phyloP scores from a whole-genome alignment of 2,797 vertebrate species.

The Enteromius mattozi region DNA sequence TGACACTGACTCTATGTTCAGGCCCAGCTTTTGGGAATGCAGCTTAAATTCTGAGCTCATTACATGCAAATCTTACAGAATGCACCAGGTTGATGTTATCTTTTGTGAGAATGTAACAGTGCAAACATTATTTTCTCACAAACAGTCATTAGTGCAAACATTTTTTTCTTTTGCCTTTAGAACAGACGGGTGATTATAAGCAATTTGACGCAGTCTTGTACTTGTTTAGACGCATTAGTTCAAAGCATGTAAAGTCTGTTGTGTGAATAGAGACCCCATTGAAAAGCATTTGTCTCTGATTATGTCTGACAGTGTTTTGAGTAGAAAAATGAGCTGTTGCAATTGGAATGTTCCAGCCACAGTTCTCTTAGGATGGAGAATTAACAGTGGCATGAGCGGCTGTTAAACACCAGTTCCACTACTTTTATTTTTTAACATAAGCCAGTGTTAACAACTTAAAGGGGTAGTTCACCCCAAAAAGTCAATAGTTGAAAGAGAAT shows the following conservation, averaged over 20 bases:
- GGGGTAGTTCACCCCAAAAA: background rate
- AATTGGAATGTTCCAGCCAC: constrained; percentile 25
- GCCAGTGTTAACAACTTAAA: background rate
- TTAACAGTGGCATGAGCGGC: background rate
- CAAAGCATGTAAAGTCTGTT: constrained; percentile 25
- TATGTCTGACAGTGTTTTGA: constrained; percentile 36
- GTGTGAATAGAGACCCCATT: constrained; percentile 15
- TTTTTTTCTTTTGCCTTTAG: constrained; percentile 5
- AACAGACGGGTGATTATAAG: constrained; percentile 3
- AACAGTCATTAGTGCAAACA: background rate
- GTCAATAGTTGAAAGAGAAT: background rate
- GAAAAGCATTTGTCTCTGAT: constrained; percentile 39
- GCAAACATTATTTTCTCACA: constrained; percentile 40
- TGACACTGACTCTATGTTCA: background rate
- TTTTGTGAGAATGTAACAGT: constrained; percentile 39
- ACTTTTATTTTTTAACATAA: background rate
- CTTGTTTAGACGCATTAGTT: constrained; percentile 36
- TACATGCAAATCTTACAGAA: constrained; percentile 23
- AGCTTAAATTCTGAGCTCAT: background rate
- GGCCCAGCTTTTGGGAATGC: background rate
- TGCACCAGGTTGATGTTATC: background rate
- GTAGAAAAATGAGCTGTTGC: constrained; percentile 18
- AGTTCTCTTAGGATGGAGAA: constrained; percentile 19
- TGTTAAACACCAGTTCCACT: background rate
- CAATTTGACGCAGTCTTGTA: constrained; percentile 33